Conservation (phyloP, 2,797 vertebrate genomes). For the Sparidentex hasta region DNA sequence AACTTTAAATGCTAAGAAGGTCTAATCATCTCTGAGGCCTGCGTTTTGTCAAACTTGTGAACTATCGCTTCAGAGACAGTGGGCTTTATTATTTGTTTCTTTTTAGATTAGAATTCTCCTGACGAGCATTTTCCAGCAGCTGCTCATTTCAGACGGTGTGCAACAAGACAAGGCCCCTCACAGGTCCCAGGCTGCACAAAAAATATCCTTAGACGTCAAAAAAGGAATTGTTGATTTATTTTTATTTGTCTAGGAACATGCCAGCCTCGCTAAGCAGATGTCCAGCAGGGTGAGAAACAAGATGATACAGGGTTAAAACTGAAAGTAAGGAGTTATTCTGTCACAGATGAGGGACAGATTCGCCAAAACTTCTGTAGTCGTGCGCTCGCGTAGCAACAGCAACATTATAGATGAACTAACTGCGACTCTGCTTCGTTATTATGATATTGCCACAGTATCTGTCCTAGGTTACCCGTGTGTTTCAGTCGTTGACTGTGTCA, state of each 20-base stretch:
- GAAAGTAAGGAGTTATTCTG: not conserved
- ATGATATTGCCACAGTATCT: too few species aligned
- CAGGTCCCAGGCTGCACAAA: not conserved
- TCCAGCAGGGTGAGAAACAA: not conserved
- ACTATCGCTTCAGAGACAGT: constrained; percentile 14
- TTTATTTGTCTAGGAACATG: not conserved
- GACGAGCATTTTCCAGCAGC: not conserved
- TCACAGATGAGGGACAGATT: too few species aligned
- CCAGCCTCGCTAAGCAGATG: not conserved
- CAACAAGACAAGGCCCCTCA: not conserved
- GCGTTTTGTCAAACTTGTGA: constrained; percentile 33
- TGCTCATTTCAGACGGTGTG: not conserved
- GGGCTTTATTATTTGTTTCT: not conserved
- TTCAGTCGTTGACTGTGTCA: too few species aligned
- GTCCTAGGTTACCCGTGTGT: too few species aligned
- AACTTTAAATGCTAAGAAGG: constrained; percentile 58
- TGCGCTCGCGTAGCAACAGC: not conserved
- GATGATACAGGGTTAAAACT: not conserved
- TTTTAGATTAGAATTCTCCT: not conserved
- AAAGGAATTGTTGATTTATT: not conserved
- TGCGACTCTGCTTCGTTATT: too few species aligned
- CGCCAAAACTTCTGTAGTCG: not conserved
- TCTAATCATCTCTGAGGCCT: constrained; percentile 59
- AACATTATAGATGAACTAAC: not conserved
- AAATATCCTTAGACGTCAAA: not conserved